Percentiles rank a stretch among this genome's conserved stretches.
These are phyloP conservation scores for Diploptera punctata DNA, from an alignment of 2,888 invertebrate genomes.

Conservation along the genomic window DNA sequence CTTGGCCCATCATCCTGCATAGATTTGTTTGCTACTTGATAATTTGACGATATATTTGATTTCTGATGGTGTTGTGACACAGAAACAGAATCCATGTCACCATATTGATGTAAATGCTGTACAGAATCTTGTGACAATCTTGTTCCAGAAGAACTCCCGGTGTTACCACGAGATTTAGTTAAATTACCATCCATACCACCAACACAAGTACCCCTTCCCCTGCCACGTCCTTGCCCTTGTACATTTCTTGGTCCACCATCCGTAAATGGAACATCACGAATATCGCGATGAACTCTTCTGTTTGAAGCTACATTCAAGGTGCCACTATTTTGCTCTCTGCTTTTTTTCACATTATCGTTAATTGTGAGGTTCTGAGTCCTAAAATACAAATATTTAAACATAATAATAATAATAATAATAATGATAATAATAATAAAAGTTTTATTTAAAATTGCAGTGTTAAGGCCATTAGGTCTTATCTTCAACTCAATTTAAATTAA, in stretches of 20 bases:
- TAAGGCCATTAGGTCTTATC: too few species aligned
- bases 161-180: not conserved
- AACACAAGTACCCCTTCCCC: not conserved
- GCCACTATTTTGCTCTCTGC: not conserved
- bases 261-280: slow-evolving; percentile 2
- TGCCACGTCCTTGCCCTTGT: not conserved
- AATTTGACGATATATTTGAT: not conserved
- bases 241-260: not conserved
- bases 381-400: too few species aligned
- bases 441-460: too few species aligned
- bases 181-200: not conserved
- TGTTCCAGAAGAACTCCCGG: slow-evolving; percentile 7
- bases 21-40: not conserved
- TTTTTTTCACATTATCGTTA: slow-evolving; percentile 9
- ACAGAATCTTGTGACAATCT: not conserved
- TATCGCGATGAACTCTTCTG: slow-evolving; percentile 6
- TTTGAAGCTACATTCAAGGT: not conserved
- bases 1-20: slow-evolving; percentile 1
- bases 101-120: not conserved
- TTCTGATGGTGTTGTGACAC: not conserved
- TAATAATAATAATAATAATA: too few species aligned
- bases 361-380: not conserved
- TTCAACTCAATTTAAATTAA: too few species aligned
- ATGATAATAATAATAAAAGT: too few species aligned
- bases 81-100: not conserved